phyloP scores from a whole-genome alignment of 2,888 invertebrate genomes.

The Drosophila vallismaia region DNA sequence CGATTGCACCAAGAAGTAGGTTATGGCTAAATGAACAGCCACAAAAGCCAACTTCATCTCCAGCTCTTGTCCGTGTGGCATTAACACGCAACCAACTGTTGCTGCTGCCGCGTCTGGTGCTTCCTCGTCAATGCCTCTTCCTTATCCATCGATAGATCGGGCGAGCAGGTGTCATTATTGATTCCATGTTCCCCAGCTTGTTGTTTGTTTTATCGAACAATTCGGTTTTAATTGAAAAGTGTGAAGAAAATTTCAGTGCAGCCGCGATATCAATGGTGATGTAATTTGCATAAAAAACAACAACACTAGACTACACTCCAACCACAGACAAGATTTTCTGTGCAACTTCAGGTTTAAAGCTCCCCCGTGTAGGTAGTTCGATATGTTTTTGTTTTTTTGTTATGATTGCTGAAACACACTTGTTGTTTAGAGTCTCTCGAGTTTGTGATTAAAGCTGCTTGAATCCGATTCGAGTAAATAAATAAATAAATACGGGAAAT shows the following conservation, averaged over 20 bases:
- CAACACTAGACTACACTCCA: conserved; percentile 30
- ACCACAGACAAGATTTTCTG: conserved; percentile 59
- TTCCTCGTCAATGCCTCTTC: background rate
- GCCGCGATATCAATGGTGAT: conserved; percentile 55
- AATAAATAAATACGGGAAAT: conserved; percentile 16
- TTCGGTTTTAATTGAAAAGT: conserved; percentile 64
- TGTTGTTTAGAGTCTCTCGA: conserved; percentile 24
- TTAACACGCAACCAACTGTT: conserved; percentile 68
- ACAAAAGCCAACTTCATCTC: conserved; percentile 10
- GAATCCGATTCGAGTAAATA: conserved; percentile 19
- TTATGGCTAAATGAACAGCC: conserved; percentile 67
- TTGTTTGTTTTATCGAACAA: conserved; percentile 57
- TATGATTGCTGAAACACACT: conserved; percentile 18
- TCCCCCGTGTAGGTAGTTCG: conserved; percentile 26
- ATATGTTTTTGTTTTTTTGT: conserved; percentile 14
- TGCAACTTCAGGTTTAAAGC: conserved; percentile 67
- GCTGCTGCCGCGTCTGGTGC: conserved; percentile 15
- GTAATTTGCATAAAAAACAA: conserved; percentile 72
- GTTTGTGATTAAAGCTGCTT: conserved; percentile 36
- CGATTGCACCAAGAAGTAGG: conserved; percentile 49
- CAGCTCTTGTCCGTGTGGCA: background rate
- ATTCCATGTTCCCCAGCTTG: conserved; percentile 15
- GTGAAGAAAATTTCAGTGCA: conserved; percentile 34
- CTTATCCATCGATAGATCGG: conserved; percentile 10
- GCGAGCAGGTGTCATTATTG: conserved; percentile 4